These are phyloP conservation scores for Microctenopoma lineatum DNA, from an alignment of 2,797 vertebrate species.

Conservation along the genomic window DNA sequence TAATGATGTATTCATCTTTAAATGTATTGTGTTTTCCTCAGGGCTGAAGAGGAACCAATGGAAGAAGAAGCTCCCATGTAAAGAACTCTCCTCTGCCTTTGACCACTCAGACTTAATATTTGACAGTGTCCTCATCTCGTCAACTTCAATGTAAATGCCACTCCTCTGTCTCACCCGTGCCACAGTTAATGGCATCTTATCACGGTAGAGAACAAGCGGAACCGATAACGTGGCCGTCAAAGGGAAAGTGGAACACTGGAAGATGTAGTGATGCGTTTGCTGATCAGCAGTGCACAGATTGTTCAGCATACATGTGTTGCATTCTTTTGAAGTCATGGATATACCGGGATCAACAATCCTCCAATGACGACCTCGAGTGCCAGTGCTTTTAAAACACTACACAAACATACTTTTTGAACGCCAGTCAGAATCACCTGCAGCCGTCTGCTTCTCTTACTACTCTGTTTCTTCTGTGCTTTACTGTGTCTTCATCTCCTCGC, in stretches of 20 bases:
- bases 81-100: conserved; percentile 77
- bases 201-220: conserved; percentile 58
- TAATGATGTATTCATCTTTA: not conserved
- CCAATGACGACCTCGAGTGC: conserved; percentile 54
- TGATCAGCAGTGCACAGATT: conserved; percentile 46
- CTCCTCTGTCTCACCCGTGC: conserved; percentile 72
- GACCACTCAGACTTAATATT: conserved; percentile 78
- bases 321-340: conserved; percentile 44
- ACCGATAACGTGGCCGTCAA: conserved; percentile 53
- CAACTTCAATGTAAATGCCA: conserved; percentile 75
- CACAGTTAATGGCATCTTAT: conserved; percentile 70
- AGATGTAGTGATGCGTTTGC: conserved; percentile 43
- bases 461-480: conserved; percentile 50
- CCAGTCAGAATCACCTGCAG: conserved; percentile 38
- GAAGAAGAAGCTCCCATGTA: conserved; percentile 96
- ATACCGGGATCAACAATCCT: conserved; percentile 24
- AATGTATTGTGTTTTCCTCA: conserved; percentile 57
- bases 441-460: conserved; percentile 41
- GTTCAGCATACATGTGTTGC: conserved; percentile 34
- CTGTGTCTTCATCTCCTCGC: conserved; percentile 35
- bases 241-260: conserved; percentile 60
- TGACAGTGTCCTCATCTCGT: conserved; percentile 85
- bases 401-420: conserved; percentile 50
- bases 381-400: conserved; percentile 69
- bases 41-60: conserved; percentile 95